These are phyloP conservation scores for Lepilemur septentrionalis DNA, from an alignment of 2,797 vertebrate genomes.

Conservation along the genomic window DNA sequence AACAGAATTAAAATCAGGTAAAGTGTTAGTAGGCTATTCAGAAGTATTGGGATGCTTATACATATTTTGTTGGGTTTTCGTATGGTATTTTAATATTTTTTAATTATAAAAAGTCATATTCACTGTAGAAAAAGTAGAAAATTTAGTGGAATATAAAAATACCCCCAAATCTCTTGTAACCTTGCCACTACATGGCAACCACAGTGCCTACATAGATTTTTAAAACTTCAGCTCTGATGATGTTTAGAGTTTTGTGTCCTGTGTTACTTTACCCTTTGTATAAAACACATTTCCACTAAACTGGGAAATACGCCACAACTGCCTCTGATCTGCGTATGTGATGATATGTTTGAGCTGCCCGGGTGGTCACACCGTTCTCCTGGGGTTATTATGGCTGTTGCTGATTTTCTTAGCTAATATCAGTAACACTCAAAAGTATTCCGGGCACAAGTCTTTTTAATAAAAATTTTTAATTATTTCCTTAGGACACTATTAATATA, in stretches of 20 bases:
- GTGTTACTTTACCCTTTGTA: background rate
- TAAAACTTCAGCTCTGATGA: background rate
- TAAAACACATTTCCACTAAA: background rate
- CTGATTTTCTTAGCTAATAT: background rate
- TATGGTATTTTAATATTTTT: background rate
- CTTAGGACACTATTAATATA: background rate
- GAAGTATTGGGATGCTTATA: background rate
- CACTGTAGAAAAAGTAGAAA: background rate
- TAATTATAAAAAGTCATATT: background rate
- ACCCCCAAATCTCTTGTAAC: background rate
- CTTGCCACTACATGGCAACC: background rate
- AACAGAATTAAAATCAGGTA: background rate
- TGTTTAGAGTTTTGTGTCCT: background rate
- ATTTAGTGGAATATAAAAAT: background rate
- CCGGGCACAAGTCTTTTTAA: background rate
- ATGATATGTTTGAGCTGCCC: background rate
- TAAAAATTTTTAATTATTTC: background rate
- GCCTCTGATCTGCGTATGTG: background rate
- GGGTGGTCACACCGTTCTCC: fast-evolving
- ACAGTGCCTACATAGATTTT: fast-evolving
- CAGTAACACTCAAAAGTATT: background rate
- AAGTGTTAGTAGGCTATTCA: background rate
- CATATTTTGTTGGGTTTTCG: background rate
- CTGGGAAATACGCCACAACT: background rate
- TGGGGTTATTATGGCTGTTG: fast-evolving